Base-by-base conservation (phyloP, 1,140 invertebrate species). In the Thaumetopoea pityocampa region DNA sequence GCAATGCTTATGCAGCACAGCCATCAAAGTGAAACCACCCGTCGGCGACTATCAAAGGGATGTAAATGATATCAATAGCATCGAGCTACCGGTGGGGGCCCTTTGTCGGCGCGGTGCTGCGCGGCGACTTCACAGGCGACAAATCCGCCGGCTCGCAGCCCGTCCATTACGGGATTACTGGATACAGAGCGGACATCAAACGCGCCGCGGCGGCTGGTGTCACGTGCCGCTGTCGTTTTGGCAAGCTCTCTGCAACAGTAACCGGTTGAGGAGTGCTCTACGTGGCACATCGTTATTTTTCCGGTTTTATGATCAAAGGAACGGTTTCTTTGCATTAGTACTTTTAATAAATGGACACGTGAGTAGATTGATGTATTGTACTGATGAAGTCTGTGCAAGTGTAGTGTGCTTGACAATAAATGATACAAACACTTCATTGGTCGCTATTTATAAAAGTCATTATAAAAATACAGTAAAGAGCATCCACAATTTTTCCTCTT, bases 11-110 rank as follows among this genome's bases (percentile, higher is more conserved):
- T 14, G 47, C 22, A 50, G 42, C 33, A 42, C 36, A 35, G 35
- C 67, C 66, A 52, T 37, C 58, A 69, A 51, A 57, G 68, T 67
- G 65, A 60, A 69, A 65, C 38, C 62, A 54, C 50, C 17, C 51
- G 58, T 53, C 72, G 72, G 71, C 53, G 44, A 37, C 40, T 30
- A 63, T 72, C 70, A 82, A 77, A 78, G 70, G 61, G 65, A 70
- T 76, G 68, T 66, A 65, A 76, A 73, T 74, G 61, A 70, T 77
- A 77, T 77, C 74, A 77, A 77, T 77, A 67, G 70, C 67, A 71
- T 67, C 70, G 58, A 62, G 74, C 78, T 79, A 77, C 78, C 65
- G 71, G n/a, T n/a, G 61, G 48, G 16, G 23, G 36, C 61, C 50
- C 67, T 79, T 76, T 81, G 74, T 76, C 65, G 66, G 71, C 57